A percentile compares a stretch with the other conserved stretches of the same genome.
Evolutionary conservation across 1,140 invertebrate species (phyloP).

Genomic region (Asobara japonica): DNA sequence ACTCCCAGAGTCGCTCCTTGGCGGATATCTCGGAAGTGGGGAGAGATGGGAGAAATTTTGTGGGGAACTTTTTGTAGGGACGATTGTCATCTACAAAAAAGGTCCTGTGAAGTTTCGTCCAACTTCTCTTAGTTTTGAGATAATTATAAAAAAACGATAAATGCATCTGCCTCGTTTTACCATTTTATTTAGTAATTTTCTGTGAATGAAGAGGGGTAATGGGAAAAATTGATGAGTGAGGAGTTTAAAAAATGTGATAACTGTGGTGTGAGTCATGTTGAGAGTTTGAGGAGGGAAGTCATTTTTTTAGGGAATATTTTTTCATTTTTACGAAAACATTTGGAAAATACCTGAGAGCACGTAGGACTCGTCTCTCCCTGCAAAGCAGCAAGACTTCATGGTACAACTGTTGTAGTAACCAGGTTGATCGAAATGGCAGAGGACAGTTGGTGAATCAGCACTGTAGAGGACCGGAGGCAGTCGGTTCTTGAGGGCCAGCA

Average conservation of each 20-base stretch:
- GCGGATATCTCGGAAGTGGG: not conserved
- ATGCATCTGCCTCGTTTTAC: no score
- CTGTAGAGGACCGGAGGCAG: slow-evolving; percentile 86
- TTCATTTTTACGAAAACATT: not conserved
- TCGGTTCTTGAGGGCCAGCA: slow-evolving; percentile 86
- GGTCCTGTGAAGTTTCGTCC: not conserved
- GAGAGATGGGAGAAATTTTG: not conserved
- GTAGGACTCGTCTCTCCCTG: slow-evolving; percentile 88
- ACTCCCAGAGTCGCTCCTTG: no score
- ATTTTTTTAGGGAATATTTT: no score
- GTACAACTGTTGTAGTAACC: slow-evolving; percentile 97
- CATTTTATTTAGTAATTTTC: no score
- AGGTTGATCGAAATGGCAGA: slow-evolving; percentile 89
- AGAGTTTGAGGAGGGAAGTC: no score
- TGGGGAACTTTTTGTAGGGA: not conserved
- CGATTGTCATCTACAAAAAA: not conserved
- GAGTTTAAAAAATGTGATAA: no score
- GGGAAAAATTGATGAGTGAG: no score
- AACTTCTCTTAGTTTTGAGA: not conserved
- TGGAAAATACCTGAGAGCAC: slow-evolving; percentile 75
- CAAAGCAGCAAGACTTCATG: slow-evolving; percentile 96
- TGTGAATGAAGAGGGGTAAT: no score
- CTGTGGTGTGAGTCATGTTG: no score
- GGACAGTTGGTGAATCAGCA: slow-evolving; percentile 72
- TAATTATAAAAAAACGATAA: not conserved